These are phyloP conservation scores for Orthonevra nobilis DNA, from an alignment of 2,888 invertebrate genomes.

Conservation along the genomic window DNA sequence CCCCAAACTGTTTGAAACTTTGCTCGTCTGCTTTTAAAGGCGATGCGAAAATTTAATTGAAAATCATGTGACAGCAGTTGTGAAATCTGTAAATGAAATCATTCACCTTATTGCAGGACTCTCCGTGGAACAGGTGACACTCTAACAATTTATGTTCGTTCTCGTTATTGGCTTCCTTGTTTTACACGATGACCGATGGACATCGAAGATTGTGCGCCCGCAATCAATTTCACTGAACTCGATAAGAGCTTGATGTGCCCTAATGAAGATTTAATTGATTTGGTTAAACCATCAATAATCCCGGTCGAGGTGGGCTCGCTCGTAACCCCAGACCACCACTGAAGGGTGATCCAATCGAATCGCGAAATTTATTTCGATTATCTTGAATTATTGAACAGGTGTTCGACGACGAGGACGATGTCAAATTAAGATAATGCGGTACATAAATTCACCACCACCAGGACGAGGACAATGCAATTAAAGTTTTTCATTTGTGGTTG, in stretches of 20 bases:
- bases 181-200: conserved; percentile 45
- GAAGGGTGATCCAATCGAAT: conserved; percentile 38
- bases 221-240: conserved; percentile 54
- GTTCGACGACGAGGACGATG: conserved; percentile 32
- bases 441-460: conserved; percentile 20
- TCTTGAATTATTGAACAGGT: conserved; percentile 69
- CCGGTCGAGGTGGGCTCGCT: conserved; percentile 10
- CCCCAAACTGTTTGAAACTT: too few relatives aligned
- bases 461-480: conserved; percentile 48
- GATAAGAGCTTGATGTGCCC: conserved; percentile 41
- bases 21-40: too few relatives aligned
- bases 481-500: conserved; percentile 10
- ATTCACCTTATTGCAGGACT: too few relatives aligned
- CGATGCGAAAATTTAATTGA: conserved; percentile 6
- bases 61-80: conserved; percentile 15
- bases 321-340: not conserved
- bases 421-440: conserved; percentile 22
- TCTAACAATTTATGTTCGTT: conserved; percentile 28
- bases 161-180: conserved; percentile 7
- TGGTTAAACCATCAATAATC: conserved; percentile 60
- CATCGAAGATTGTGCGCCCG: conserved; percentile 36
- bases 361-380: conserved; percentile 51
- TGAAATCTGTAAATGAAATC: not conserved
- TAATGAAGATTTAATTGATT: conserved; percentile 69
- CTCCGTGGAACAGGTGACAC: conserved; percentile 30